A percentile compares a stretch with the other conserved stretches of the same genome.
Evolutionary conservation across 2,888 invertebrate species (phyloP).

Genomic region (Agrotis clavis): DNA sequence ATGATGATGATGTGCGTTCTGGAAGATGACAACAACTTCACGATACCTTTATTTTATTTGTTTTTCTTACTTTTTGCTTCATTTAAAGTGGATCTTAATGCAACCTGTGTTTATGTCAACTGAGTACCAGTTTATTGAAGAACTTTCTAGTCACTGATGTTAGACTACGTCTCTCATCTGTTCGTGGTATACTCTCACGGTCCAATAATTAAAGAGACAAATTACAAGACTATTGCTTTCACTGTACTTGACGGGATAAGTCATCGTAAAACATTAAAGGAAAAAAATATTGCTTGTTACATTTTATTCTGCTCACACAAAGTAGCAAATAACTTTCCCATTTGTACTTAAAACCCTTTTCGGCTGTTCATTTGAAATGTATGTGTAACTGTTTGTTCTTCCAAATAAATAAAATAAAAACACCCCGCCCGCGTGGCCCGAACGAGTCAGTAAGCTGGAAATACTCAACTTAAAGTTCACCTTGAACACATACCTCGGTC

Average conservation of each 20-base stretch:
- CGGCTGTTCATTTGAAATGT: background rate
- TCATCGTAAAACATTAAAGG: too few species aligned
- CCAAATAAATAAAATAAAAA: slow-evolving; percentile 9
- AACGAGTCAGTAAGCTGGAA: slow-evolving; percentile 34
- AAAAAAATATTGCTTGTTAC: background rate
- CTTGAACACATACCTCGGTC: slow-evolving; percentile 21
- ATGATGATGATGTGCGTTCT: too few species aligned
- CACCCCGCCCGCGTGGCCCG: background rate
- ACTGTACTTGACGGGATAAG: background rate
- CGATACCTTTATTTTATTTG: too few species aligned
- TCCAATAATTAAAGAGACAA: background rate
- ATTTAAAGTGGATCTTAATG: too few species aligned
- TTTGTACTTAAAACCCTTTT: background rate
- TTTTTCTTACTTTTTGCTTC: too few species aligned
- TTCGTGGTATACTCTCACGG: background rate
- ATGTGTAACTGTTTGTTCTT: background rate
- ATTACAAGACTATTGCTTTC: background rate
- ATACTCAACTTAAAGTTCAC: slow-evolving; percentile 39
- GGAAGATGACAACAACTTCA: too few species aligned
- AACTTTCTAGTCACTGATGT: background rate
- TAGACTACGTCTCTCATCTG: background rate
- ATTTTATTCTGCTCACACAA: background rate
- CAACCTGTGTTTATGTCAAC: slow-evolving; percentile 5
- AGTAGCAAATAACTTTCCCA: background rate
- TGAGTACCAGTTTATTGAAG: background rate